Base-by-base conservation (phyloP, 2,888 invertebrate genomes). In the Xestia xanthographa region DNA sequence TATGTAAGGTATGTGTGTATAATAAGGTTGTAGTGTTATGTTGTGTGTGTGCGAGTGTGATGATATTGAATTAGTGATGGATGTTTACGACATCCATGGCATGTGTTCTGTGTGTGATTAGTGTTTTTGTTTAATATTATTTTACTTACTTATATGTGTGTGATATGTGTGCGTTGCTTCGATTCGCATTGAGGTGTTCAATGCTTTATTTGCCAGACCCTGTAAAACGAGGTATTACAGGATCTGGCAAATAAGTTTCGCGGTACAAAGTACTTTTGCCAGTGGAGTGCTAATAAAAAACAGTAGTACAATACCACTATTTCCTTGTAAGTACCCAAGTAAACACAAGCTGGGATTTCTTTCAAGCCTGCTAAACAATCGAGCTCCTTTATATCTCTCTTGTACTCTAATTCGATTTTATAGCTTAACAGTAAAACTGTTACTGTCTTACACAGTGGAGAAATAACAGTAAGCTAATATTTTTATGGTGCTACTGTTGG, bases 381-480 rank as follows among this genome's bases (percentile, higher is more conserved):
- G 75, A 63, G 58, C 73, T 63, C 70, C 66, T 87, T 86, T 87
- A 89, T 83, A 74, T 69, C 75, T 72, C 77, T 83, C 81, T 87
- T 82, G 86, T 86, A 80, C 83, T 72, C 88, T 87, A 90, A 89
- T 87, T 87, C 87, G 79, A 86, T 86, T 88, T 88, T 86, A 90
- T 82, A 65, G 75, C 80, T 29, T 11, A 38, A 72, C 82, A 75
- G 72, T 88, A 87, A 88, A 86, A 83, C 66, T 66, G 68, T 79
- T 63, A 82, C 66, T 45, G 71, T 65, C n/a, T 38, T 34, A 72
- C 86, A 87, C 86, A 88, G 86, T 70, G 41, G 26, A 78, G 22
- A 3, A 38, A 45, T 41, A 56, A 72, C 84, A 87, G 86, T 72
- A 76, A n/a, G 29, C 11, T 22, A 79, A 82, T 56, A 4, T 22